Evolutionary conservation across 2,888 invertebrate species (phyloP), one percentile per base, ranked within the genome.

Genomic region (Philaethria dido): DNA sequence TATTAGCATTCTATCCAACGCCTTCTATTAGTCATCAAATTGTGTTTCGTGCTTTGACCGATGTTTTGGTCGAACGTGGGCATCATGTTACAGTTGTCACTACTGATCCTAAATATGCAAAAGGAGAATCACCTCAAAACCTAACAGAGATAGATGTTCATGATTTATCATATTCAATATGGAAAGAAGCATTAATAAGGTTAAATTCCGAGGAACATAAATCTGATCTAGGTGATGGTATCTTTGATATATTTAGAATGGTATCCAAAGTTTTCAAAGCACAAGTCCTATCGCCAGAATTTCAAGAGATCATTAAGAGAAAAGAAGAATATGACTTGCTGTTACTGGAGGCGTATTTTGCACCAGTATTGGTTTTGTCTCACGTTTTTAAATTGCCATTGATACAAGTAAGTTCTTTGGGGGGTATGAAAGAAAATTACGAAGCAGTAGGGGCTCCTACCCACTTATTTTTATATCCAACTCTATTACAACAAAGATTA

Each of bases 21-120:
- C 80, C 87, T 2, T 82, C 83, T 0, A 78, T 85, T 59, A 87
- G 85, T 67, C 86, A 87, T 57, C 84, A 85, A 69, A 65, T 84
- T 3, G 78, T 79, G 6, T 83, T 74, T 52, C 76, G 77, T 18
- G 73, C 77, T 8, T 65, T 88, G 3, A 77, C 81, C 18, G 71
- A 75, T 6, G 82, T 80, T 22, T 70, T 89, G n/a, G 78, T 78
- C 0, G 74, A 73, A 55, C 75, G 80, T 8, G 88, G 88, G 2
- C 88, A 89, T 52, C 76, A 87, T 44, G 57, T 89, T 0, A 78
- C 83, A 0, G 73, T 85, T 2, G 64, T 84, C 8, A 83, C 87
- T 0, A 59, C 87, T 3, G 61, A 84, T 61, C 83, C 85, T 18
- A 73, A 61, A 6, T 77, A 71, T 48, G 68, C 71, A 14, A 69